A percentile compares a stretch with the other conserved stretches of the same genome.
Conservation (phyloP, 2,888 invertebrate species). For the Linhomoeus sp. region DNA sequence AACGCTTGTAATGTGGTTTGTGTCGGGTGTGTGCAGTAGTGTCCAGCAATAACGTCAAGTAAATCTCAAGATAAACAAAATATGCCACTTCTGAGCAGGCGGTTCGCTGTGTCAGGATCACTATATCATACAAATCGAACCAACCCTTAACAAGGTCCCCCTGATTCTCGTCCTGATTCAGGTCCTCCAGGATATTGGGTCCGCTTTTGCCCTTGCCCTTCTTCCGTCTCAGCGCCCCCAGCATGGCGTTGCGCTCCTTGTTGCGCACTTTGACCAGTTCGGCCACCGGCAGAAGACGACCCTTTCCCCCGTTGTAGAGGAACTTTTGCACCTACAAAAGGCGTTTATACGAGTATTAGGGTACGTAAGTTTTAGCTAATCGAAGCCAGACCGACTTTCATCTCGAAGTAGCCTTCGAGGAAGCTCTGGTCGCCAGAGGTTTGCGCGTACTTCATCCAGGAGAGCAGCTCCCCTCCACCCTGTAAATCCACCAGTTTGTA, state of each 20-base stretch:
- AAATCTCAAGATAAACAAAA: no score
- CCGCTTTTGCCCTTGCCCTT: constrained; percentile 23
- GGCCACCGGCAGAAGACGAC: constrained; percentile 68
- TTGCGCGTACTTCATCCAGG: constrained; percentile 16
- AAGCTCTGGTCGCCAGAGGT: constrained; percentile 16
- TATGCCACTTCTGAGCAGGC: no score
- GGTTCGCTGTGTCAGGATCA: no score
- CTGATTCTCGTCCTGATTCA: no score
- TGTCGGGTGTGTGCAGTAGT: no score
- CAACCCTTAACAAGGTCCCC: no score
- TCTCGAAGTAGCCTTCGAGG: constrained; percentile 15
- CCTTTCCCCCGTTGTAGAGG: constrained; percentile 75
- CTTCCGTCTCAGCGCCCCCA: constrained; percentile 22
- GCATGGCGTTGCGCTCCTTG: constrained; percentile 44
- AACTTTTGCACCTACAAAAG: constrained; percentile 70
- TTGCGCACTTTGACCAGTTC: constrained; percentile 68
- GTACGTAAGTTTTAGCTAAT: no score
- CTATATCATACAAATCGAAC: no score
- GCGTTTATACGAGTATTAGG: no score
- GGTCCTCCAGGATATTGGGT: constrained; percentile 24
- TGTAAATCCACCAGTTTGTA: background rate
- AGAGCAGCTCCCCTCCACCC: constrained; percentile 15
- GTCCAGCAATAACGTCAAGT: no score
- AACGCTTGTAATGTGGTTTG: no score
- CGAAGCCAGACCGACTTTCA: constrained; percentile 50